Base-by-base conservation (phyloP, 2,888 invertebrate genomes). In the Alentia gelatinosa region DNA sequence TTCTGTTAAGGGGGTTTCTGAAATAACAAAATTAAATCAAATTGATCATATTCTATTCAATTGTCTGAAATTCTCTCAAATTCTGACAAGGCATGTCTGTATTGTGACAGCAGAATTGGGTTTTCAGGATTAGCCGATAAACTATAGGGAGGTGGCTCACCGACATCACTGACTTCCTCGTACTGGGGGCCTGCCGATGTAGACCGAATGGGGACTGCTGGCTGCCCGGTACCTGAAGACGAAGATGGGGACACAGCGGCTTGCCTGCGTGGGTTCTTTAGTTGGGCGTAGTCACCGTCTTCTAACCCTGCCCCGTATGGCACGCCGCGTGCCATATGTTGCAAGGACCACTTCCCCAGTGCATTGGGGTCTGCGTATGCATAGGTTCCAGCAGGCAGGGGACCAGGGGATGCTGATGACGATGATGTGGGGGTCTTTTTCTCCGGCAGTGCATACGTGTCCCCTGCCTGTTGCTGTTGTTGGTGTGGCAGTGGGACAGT, bases 301-400 rank as follows among this genome's bases (percentile, higher is more conserved):
- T 86, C 86, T 1, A 42, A 26, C 86, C 42, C 47, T 33, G 86
- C 86, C 7, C 5, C 42, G 15, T 26, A 47, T 1, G 79, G 39
- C 42, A 47, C 47, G 19, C 26, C 63, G 15, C 89, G 56, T 23
- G 89, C 89, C 63, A 89, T 35, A 15, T 56, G 63, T 63, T 89
- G 89, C 23, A 89, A 35, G 12, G 56, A 37, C 89, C 89, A 89
- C 89, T 63, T 56, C 35, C 89, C 89, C 33, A 89, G 63, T 1
- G 89, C 56, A 26, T 56, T 68, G 39, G 89, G 89, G 63, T 89
- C 68, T n/a, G 89, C 89, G 33, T 89, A 89, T 12, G 35, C 9
- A 33, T 89, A 89, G 35, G 26, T 35, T 9, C 33, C 33, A 39
- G 83, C 26, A 26, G 33, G 30, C 74, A 33, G 30, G 5, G 79